Percentiles rank a stretch among this genome's conserved stretches.
phyloP scores from a whole-genome alignment of 2,113 vertebrate species.

The Elephantulus edwardii region DNA sequence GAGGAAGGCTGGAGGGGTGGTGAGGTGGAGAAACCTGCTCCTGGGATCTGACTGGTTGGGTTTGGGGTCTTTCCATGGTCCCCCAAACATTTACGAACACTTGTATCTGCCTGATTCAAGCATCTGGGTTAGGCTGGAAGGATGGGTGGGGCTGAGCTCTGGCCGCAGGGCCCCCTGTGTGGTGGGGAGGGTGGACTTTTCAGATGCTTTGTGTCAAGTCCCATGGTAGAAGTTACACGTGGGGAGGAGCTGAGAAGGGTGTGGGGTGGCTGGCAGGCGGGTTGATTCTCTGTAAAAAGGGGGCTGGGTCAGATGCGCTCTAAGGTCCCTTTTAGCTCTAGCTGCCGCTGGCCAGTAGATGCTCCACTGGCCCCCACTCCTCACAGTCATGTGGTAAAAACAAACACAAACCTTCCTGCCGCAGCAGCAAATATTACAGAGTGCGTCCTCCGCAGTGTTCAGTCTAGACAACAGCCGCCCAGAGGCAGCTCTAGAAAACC shows the following conservation, averaged over 20 bases:
- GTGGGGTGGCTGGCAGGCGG: fast-evolving
- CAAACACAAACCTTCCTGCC: not conserved
- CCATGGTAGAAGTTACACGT: not conserved
- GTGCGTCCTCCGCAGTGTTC: not conserved
- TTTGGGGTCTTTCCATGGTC: not conserved
- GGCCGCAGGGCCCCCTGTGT: not conserved
- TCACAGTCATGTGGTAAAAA: not conserved
- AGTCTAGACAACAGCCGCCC: slow-evolving; percentile 57
- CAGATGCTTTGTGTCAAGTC: not conserved
- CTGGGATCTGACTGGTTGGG: not conserved
- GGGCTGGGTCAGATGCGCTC: too few relatives aligned
- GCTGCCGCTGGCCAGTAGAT: not conserved
- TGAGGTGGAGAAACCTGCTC: not conserved
- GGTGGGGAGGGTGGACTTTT: not conserved
- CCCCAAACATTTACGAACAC: not conserved
- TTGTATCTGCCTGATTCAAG: not conserved
- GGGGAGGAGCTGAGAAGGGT: not conserved
- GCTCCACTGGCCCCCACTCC: too few relatives aligned
- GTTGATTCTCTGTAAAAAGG: not conserved
- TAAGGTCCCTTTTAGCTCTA: not conserved
- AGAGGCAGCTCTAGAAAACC: slow-evolving; percentile 57
- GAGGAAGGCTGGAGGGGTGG: not conserved
- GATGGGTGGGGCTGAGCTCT: not conserved
- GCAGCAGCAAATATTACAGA: not conserved
- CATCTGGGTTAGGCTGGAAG: not conserved